phyloP scores from a whole-genome alignment of 2,113 vertebrate genomes.

The Camelus dromedarius region DNA sequence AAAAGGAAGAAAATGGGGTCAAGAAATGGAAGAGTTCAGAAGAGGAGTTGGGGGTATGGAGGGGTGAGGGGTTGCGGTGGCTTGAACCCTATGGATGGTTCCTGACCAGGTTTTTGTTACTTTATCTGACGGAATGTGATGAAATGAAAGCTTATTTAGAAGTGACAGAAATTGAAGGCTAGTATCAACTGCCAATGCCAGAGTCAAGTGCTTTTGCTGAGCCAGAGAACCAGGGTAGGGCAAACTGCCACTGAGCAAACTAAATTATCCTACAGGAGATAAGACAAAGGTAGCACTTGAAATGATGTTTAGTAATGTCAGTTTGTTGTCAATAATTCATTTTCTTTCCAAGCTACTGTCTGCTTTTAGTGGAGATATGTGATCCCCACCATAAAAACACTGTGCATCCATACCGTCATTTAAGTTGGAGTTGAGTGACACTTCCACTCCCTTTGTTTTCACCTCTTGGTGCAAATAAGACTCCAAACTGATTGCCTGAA shows the following conservation, averaged over 20 bases:
- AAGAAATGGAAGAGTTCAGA: background rate
- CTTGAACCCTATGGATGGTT: background rate
- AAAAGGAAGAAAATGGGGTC: background rate
- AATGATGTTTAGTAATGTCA: background rate
- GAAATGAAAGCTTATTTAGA: background rate
- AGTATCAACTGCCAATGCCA: background rate
- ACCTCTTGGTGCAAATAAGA: background rate
- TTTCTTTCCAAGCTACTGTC: background rate
- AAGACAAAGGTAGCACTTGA: background rate
- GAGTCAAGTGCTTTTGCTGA: background rate
- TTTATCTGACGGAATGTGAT: rapidly evolving
- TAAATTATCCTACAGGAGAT: background rate
- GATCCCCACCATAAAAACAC: background rate
- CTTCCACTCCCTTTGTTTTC: background rate
- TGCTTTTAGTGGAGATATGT: background rate
- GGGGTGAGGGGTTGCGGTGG: rapidly evolving
- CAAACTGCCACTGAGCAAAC: background rate
- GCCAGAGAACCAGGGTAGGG: background rate
- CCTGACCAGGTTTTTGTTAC: background rate
- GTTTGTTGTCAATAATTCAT: background rate
- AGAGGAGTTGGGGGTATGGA: background rate
- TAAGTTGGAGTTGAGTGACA: background rate
- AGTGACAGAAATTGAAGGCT: background rate
- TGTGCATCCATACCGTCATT: background rate
- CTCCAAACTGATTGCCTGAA: background rate